phyloP scores from a whole-genome alignment of 2,113 vertebrate genomes.

The Brachirus orientalis region DNA sequence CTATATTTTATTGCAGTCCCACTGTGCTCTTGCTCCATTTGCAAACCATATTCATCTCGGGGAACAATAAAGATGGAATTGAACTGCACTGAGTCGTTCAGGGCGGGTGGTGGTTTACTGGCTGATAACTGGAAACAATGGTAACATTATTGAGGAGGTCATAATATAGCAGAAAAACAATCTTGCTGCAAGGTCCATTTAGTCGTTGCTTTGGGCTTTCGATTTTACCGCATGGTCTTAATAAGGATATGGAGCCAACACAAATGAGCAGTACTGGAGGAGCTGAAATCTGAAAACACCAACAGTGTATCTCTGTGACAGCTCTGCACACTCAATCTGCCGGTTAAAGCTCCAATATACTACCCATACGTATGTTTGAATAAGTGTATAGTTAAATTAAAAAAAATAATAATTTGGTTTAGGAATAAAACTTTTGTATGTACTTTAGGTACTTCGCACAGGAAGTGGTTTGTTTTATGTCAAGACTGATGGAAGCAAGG shows the following conservation, averaged over 20 bases:
- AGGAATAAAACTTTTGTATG: no score
- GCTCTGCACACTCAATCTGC: neutral
- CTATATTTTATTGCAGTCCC: constrained; percentile 33
- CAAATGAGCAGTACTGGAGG: neutral
- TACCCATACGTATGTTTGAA: no score
- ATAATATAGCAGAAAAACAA: neutral
- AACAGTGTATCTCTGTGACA: neutral
- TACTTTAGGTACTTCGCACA: no score
- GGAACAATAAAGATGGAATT: constrained; percentile 46
- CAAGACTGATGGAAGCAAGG: no score
- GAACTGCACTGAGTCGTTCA: constrained; percentile 28
- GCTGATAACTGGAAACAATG: constrained; percentile 33
- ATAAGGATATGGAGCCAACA: neutral
- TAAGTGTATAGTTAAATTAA: no score
- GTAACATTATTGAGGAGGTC: constrained; percentile 1
- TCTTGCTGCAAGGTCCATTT: constrained; percentile 3
- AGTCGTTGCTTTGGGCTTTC: neutral
- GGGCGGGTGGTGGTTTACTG: constrained; percentile 10
- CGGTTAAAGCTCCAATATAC: neutral
- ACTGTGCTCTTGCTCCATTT: constrained; percentile 26
- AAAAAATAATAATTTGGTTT: no score
- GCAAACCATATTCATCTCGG: constrained; percentile 39
- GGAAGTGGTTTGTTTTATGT: no score
- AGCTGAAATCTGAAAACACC: neutral
- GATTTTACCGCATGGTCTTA: neutral